phyloP scores from a whole-genome alignment of 2,113 vertebrate species.

The Tupaia tana region DNA sequence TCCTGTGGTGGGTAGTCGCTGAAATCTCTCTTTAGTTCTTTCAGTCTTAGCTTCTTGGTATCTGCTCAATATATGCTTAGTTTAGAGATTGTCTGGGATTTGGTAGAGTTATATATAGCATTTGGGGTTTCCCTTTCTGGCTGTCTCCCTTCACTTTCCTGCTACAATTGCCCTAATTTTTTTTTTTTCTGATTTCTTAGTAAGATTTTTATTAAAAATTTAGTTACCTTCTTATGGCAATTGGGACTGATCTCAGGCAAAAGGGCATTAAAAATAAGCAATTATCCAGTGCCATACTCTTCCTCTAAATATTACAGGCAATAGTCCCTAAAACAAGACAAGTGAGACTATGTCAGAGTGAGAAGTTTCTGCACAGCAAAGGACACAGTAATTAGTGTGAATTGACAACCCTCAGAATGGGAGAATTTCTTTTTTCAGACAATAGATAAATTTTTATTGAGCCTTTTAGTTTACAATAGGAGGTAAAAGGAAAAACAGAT shows the following conservation, averaged over 20 bases:
- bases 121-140: neutral
- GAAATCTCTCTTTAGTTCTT: slow-evolving; percentile 33
- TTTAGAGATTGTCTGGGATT: slow-evolving; percentile 5
- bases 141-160: neutral
- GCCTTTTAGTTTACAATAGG: too few relatives aligned
- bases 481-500: too few relatives aligned
- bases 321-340: too few relatives aligned
- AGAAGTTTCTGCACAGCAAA: too few relatives aligned
- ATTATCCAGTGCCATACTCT: neutral
- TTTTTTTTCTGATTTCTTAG: slow-evolving; percentile 39
- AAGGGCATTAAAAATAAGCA: neutral
- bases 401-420: too few relatives aligned
- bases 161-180: neutral
- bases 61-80: neutral
- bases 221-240: neutral
- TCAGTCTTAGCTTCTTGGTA: neutral
- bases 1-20: neutral
- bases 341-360: too few relatives aligned
- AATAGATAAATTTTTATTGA: too few relatives aligned
- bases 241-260: neutral
- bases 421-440: too few relatives aligned
- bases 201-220: neutral
- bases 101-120: neutral
- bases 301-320: too few relatives aligned
- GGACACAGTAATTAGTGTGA: too few relatives aligned